phyloP scores from a whole-genome alignment of 37 sponge, comb jelly and placozoan species.

The Cladorhizidae sp. region DNA sequence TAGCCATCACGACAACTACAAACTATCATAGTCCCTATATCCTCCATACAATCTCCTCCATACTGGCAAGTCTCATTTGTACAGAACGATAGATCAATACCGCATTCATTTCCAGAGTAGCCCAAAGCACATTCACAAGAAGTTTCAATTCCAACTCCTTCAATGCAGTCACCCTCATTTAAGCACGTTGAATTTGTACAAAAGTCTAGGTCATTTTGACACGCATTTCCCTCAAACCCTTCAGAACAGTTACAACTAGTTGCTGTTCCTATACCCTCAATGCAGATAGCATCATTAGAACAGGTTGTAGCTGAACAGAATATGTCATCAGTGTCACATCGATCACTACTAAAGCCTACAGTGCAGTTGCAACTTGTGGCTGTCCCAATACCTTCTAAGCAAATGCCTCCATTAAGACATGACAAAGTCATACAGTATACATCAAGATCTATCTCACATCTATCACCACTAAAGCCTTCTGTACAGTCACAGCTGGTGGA shows the following conservation, averaged over 20 bases:
- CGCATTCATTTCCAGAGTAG: conserved; percentile 27
- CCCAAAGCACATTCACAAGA: conserved; percentile 36
- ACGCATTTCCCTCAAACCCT: conserved; percentile 11
- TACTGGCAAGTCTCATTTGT: conserved; percentile 11
- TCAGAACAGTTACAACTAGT: conserved; percentile 44
- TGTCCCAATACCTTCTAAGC: conserved; percentile 31
- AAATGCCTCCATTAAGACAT: conserved; percentile 51
- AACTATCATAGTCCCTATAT: not conserved
- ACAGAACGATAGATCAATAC: conserved; percentile 25
- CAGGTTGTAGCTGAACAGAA: conserved; percentile 28
- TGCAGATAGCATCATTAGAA: conserved; percentile 55
- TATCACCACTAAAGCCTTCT: conserved; percentile 9
- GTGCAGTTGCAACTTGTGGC: conserved; percentile 26
- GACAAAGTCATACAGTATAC: conserved; percentile 11
- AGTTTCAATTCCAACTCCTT: conserved; percentile 32
- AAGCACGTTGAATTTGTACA: conserved; percentile 3
- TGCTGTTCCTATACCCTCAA: conserved; percentile 17
- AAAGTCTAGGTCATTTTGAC: conserved; percentile 11
- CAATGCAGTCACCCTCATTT: conserved; percentile 66
- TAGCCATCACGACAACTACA: conserved; percentile 56
- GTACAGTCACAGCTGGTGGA: conserved; percentile 17
- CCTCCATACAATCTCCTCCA: conserved; percentile 36
- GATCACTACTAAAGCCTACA: conserved; percentile 18
- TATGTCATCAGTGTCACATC: conserved; percentile 8
- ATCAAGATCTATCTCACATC: conserved; percentile 15